Base-by-base conservation (phyloP, 2,888 invertebrate species). In the Pachymerium ferrugineum region DNA sequence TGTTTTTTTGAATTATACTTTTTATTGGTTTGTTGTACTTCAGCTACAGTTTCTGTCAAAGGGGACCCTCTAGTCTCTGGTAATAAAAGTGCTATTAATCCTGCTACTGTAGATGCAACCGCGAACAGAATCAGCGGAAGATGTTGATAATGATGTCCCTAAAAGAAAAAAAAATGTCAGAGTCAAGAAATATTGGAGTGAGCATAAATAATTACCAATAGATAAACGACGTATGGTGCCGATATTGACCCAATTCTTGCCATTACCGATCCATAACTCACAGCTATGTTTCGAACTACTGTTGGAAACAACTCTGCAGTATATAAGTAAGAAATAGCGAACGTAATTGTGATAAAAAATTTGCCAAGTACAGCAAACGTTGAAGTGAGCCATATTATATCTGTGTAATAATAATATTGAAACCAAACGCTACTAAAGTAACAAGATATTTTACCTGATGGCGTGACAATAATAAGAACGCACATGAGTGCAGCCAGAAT, bases 321-420 rank as follows among this genome's bases (percentile, higher is more conserved):
- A 80, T 88, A 90, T 30, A 90, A 88, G 0, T 92, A 92, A 85
- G 91, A 85, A 78, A 91, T 89, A 80, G 89, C 91, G 79, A 92
- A 92, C 22, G 90, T 89, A 0, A 89, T 88, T 47, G 90, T 90
- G 73, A 92, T 89, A 29, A 89, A 88, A 79, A 92, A 91, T 83
- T 92, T 91, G 79, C 91, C 91, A 75, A 89, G 85, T 90, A 92
- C 90, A 67, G 90, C 86, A 77, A 90, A 87, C n/a, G 87, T 86
- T 54, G 90, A 89, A 82, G 88, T 88, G 69, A 89, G 80, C 90
- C 76, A 78, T 19, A 29, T n/a, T 8, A 73, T 16, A 72, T 71
- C 74, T 75, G 10, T n/a, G n/a, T 16, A 3, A 42, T 67, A 72
- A 72, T 16, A 33, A 0, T 8, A 70, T 16, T 31, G 31, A 70